phyloP scores from a whole-genome alignment of 2,888 invertebrate genomes.

The Dynastes maya region DNA sequence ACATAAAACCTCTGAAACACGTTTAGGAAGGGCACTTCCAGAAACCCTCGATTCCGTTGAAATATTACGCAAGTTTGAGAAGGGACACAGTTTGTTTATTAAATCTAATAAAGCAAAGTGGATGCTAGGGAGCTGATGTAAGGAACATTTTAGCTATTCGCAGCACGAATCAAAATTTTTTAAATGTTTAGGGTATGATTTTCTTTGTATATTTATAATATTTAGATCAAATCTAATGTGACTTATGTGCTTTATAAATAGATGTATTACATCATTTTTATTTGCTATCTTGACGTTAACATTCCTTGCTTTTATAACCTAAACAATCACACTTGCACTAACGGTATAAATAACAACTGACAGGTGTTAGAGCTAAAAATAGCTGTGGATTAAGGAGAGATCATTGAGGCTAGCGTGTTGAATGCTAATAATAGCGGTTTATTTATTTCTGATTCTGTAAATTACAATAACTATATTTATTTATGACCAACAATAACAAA shows the following conservation, averaged over 20 bases:
- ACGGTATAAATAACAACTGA: background rate
- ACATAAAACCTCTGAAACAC: background rate
- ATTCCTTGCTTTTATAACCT: background rate
- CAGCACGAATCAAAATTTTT: too few relatives aligned
- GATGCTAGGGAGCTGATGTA: too few relatives aligned
- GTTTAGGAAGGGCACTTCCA: background rate
- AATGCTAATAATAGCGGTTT: background rate
- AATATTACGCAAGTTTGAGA: background rate
- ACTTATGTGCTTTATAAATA: slow-evolving; percentile 6
- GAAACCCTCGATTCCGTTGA: background rate
- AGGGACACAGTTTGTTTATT: background rate
- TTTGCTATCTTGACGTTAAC: background rate
- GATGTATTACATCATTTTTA: background rate
- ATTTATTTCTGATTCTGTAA: background rate
- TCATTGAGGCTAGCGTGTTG: background rate
- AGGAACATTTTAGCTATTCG: too few relatives aligned
- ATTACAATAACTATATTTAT: too few relatives aligned
- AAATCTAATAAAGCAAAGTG: too few relatives aligned
- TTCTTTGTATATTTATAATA: background rate
- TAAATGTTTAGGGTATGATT: background rate
- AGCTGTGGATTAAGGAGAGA: background rate
- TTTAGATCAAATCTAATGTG: background rate
- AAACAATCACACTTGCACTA: background rate
- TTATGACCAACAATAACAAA: too few relatives aligned
- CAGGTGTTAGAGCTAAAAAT: slow-evolving; percentile 1